Evolutionary conservation across 2,888 invertebrate species (phyloP), one percentile per base, ranked within the genome.

Genomic region (Harpalus rubripes): DNA sequence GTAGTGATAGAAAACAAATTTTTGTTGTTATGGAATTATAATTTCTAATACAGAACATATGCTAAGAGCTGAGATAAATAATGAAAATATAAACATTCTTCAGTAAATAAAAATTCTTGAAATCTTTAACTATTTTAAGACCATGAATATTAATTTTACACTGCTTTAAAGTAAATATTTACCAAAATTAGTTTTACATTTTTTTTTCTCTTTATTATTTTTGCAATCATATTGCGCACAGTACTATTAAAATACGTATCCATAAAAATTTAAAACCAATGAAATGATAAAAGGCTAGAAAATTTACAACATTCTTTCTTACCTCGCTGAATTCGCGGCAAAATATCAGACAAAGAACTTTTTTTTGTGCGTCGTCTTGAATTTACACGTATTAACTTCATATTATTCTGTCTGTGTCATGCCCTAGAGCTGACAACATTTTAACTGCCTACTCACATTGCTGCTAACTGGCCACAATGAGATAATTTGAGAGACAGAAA

Each of bases 381-480:
- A 85, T 88, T 88, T 59, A 88, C 87, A 68, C 88, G 87, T 85
- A 88, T 88, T 85, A 88, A 85, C 87, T 88, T 88, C 88, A 88
- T 88, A 61, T 68, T 85, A n/a, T n/a, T n/a, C 58, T n/a, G 32
- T 22, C 15, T 18, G 41, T 44, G 78, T 56, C 78, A 68, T 39
- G 22, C 44, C 18, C 41, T 52, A 26, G 16, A 26, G 65, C 63
- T 39, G 85, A 12, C 79, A 63, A 52, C 84, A 85, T 85, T 80
- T 58, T 85, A 85, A 78, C 78, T 58, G 78, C 58, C 78, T 58
- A 78, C 56, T 78, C 32, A 26, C 78, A 56, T 80, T 52, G 80
- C 59, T 56, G 72, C 58, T 85, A 85, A 85, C 68, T 41, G 61
- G 56, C 41, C 22, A n/a, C 80, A 85, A 85, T 85, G 59, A 85